These are phyloP conservation scores for Alauda arvensis DNA, from an alignment of 2,797 vertebrate genomes.

Conservation along the genomic window DNA sequence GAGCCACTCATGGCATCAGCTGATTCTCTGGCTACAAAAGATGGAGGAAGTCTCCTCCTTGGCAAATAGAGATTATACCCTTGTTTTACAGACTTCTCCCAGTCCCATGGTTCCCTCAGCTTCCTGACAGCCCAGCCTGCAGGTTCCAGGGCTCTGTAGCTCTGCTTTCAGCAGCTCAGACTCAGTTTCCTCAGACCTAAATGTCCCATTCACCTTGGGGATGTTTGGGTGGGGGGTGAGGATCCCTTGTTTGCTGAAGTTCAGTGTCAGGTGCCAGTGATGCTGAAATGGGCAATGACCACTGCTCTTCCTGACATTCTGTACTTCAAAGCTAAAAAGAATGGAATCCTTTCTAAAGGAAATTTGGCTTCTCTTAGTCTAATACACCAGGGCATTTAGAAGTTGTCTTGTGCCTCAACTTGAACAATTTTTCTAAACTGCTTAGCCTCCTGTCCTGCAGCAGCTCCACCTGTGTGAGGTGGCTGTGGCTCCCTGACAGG, in stretches of 20 bases:
- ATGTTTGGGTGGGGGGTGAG: not conserved
- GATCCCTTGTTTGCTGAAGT: not conserved
- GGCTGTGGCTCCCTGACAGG: not conserved
- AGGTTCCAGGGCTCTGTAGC: not conserved
- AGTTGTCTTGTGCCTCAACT: not conserved
- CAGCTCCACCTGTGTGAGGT: not conserved
- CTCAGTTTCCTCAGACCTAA: not conserved
- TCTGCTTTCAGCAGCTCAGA: not conserved
- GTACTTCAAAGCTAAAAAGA: not conserved
- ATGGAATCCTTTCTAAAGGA: not conserved
- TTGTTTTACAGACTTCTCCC: not conserved
- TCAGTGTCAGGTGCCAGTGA: not conserved
- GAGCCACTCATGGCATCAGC: not conserved
- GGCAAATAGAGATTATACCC: not conserved
- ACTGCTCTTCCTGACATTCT: not conserved
- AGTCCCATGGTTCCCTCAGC: not conserved
- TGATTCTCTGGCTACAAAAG: not conserved
- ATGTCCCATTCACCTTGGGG: rapidly evolving
- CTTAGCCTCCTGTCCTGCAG: not conserved
- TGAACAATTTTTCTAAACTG: not conserved
- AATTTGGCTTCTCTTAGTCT: not conserved
- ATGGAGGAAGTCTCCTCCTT: not conserved
- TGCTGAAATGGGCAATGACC: not conserved
- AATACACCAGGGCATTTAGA: not conserved
- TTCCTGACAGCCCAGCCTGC: not conserved